Conservation (phyloP, 2,797 vertebrate genomes). For the Jordanella pulchra region DNA sequence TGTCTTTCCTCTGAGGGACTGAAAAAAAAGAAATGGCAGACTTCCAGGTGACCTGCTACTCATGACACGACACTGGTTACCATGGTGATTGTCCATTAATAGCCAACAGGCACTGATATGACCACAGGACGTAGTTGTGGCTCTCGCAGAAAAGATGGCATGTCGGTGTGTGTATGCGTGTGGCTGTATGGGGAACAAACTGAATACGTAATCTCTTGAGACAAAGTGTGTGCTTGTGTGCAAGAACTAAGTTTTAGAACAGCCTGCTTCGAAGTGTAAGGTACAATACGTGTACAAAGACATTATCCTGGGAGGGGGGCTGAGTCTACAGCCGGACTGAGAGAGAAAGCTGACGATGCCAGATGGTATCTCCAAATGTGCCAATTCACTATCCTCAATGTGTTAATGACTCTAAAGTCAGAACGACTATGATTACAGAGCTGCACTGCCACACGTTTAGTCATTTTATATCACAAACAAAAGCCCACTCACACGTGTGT, state of each 20-base stretch:
- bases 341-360: slow-evolving; percentile 58
- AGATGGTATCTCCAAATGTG: slow-evolving; percentile 76
- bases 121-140: slow-evolving; percentile 56
- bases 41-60: slow-evolving; percentile 76
- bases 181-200: slow-evolving; percentile 41
- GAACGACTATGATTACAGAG: slow-evolving; percentile 15
- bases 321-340: slow-evolving; percentile 55
- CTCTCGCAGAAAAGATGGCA: slow-evolving; percentile 37
- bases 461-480: slow-evolving; percentile 44
- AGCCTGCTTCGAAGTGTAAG: slow-evolving; percentile 30
- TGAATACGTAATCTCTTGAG: slow-evolving; percentile 34
- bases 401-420: slow-evolving; percentile 54
- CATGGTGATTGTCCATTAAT: slow-evolving; percentile 79
- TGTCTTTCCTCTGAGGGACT: slow-evolving; percentile 15
- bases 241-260: slow-evolving; percentile 39
- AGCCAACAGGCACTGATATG: slow-evolving; percentile 68
- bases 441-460: slow-evolving; percentile 26
- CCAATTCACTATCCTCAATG: slow-evolving; percentile 51
- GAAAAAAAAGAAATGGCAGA: slow-evolving; percentile 48
- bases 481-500: slow-evolving; percentile 46
- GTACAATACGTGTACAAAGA: slow-evolving; percentile 42
- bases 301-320: slow-evolving; percentile 45
- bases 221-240: slow-evolving; percentile 23
- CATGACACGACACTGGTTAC: slow-evolving; percentile 74
- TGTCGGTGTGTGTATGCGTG: slow-evolving; percentile 17